Percentiles rank a stretch among this genome's conserved stretches.
Evolutionary conservation across 2,888 invertebrate genomes (phyloP).

Genomic region (Reticulitermes lucifugus): DNA sequence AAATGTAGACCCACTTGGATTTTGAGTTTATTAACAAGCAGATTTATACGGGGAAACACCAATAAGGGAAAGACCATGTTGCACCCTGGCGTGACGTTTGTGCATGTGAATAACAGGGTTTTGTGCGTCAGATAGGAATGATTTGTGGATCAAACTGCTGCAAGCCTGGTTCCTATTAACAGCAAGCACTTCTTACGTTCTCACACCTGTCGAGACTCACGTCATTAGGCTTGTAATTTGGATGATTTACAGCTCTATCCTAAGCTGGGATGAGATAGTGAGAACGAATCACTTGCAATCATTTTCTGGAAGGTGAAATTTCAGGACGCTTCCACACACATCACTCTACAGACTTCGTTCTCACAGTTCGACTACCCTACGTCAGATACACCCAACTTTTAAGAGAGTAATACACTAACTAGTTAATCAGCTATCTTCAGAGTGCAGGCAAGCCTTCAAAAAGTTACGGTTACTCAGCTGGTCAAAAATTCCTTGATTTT

Average conservation of each 20-base stretch:
- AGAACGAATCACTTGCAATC: no score
- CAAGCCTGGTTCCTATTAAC: conserved; percentile 14
- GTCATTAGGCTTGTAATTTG: conserved; percentile 15
- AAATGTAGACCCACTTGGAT: no score
- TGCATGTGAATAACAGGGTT: not conserved
- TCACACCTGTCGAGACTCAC: not conserved
- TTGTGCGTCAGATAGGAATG: not conserved
- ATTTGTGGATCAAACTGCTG: not conserved
- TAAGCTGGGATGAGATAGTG: not conserved
- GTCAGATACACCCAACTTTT: no score
- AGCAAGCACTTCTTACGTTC: not conserved
- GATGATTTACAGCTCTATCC: conserved; percentile 2
- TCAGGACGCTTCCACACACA: no score
- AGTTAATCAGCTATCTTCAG: no score
- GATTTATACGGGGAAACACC: not conserved
- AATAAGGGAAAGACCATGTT: not conserved
- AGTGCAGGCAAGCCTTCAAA: no score
- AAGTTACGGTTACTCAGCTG: no score
- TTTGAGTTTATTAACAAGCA: not conserved
- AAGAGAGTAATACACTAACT: no score
- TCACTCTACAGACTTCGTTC: no score
- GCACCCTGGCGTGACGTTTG: not conserved
- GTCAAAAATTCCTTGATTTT: no score
- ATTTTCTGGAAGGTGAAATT: no score
- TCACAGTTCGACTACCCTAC: no score